phyloP scores from a whole-genome alignment of 64 coral and sea anemone species.

The Dendrophyllia cribrosa region DNA sequence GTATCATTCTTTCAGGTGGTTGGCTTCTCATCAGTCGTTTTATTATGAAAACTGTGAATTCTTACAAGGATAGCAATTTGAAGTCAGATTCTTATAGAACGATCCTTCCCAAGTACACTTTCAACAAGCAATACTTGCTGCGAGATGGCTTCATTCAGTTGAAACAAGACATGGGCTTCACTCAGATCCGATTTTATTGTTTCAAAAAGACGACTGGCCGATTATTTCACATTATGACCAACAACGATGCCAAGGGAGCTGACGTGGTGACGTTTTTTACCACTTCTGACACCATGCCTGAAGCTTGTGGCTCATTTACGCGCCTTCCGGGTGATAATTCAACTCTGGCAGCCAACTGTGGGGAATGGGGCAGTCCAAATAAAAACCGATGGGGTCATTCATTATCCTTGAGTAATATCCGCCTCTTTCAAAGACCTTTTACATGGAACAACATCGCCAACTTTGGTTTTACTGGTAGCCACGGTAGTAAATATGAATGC shows the following conservation, averaged over 20 bases:
- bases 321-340: constrained; percentile 51
- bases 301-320: constrained; percentile 9
- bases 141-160: constrained; percentile 5
- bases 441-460: neutral
- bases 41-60: neutral
- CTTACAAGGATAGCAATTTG: neutral
- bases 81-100: neutral
- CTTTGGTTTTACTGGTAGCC: neutral
- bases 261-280: constrained; percentile 20
- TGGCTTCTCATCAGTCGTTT: constrained; percentile 24
- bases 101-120: neutral
- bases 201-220: constrained; percentile 44
- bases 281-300: neutral
- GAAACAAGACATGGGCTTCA: constrained; percentile 69
- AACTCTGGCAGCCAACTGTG: neutral
- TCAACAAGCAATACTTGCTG: neutral
- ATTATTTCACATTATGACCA: constrained; percentile 60
- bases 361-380: neutral
- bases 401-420: neutral
- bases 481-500: neutral
- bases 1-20: constrained; percentile 51
- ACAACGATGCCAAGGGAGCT: neutral
- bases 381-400: constrained; percentile 3
- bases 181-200: constrained; percentile 73
- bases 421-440: neutral